Conservation (phyloP, 35 echinoderm and acorn worm genomes). For the Ptychodera flava region DNA sequence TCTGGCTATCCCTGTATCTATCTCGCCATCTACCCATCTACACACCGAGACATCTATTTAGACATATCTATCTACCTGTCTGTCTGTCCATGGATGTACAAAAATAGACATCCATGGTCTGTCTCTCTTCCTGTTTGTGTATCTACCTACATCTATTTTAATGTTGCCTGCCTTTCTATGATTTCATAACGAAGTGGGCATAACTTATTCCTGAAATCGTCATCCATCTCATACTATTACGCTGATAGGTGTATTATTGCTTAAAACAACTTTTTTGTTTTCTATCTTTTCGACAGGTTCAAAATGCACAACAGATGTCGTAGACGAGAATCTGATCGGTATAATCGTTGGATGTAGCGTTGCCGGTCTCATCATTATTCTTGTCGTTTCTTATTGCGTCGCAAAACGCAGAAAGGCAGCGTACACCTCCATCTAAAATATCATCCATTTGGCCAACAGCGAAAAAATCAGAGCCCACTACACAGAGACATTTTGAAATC, state of each 20-base stretch:
- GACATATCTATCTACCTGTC: neutral
- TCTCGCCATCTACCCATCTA: neutral
- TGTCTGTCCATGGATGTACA: neutral
- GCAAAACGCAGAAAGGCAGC: neutral
- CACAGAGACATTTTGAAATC: no score
- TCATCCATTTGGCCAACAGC: no score
- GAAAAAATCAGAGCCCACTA: no score
- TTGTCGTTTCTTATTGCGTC: neutral
- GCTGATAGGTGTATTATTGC: no score
- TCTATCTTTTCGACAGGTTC: neutral
- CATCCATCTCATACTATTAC: no score
- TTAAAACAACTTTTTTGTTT: neutral
- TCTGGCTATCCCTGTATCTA: neutral
- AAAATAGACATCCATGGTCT: no score
- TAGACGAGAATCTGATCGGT: neutral
- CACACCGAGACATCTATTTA: no score
- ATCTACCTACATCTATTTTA: neutral
- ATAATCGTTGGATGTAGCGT: neutral
- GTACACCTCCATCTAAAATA: no score
- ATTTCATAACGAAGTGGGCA: no score
- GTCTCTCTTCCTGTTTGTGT: neutral
- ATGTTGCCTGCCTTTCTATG: no score
- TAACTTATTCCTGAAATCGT: no score
- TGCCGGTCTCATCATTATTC: neutral
- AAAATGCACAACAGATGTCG: neutral